Percentiles rank a stretch among this genome's conserved stretches.
Conservation (phyloP, 2,888 invertebrate species). For the Hypomecis atomaria region DNA sequence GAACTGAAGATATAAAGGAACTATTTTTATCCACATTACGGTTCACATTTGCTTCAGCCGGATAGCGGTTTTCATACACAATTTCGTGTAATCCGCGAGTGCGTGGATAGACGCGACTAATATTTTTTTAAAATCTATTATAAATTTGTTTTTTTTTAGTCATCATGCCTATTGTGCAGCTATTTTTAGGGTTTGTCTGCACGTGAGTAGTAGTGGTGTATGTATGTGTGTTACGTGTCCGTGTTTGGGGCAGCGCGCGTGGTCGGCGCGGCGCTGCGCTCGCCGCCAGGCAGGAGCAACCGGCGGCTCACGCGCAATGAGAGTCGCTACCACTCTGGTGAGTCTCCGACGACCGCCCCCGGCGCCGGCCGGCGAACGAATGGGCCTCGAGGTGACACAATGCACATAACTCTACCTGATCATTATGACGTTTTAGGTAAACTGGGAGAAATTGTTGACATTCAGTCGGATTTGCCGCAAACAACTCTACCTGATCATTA, state of each 20-base stretch:
- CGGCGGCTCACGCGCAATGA: conserved; percentile 96
- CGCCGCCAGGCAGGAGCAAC: conserved; percentile 91
- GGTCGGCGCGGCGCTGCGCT: conserved; percentile 73
- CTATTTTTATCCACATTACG: no score
- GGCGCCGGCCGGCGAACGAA: conserved; percentile 10
- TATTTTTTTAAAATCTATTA: no score
- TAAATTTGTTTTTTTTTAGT: no score
- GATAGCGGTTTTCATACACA: neutral
- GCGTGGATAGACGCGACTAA: no score
- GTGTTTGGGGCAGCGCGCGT: conserved; percentile 81
- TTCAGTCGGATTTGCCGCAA: no score
- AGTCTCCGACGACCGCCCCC: conserved; percentile 66
- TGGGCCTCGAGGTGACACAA: conserved; percentile 18
- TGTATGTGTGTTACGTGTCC: conserved; percentile 63
- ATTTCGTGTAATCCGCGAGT: neutral
- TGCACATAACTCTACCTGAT: conserved; percentile 11
- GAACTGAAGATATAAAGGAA: no score
- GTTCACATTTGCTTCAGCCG: no score
- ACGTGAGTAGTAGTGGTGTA: conserved; percentile 45
- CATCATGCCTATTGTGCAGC: neutral
- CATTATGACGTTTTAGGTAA: neutral
- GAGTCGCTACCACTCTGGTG: conserved; percentile 98
- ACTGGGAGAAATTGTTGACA: no score
- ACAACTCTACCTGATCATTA: no score
- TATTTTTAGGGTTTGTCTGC: neutral